phyloP scores from a whole-genome alignment of 2,888 invertebrate species.

The Macaria notata region DNA sequence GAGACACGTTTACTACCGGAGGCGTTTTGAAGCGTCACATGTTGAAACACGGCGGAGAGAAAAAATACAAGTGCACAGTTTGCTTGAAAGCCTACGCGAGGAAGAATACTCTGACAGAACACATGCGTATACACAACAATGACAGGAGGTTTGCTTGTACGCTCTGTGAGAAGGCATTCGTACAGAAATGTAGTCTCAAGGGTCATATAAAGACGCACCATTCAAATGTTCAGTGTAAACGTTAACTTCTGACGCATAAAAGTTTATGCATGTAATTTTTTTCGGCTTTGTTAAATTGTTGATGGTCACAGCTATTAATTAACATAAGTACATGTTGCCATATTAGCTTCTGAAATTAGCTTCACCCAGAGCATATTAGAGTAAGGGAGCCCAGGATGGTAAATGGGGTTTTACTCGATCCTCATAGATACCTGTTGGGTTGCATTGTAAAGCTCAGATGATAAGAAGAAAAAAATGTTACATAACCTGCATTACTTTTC shows the following conservation, averaged over 20 bases:
- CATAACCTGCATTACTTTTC: no score
- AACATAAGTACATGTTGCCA: no score
- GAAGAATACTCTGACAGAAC: conserved; percentile 43
- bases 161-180: conserved; percentile 55
- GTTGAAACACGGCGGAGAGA: conserved; percentile 31
- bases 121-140: conserved; percentile 21
- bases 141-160: conserved; percentile 36
- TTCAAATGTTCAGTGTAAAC: neutral
- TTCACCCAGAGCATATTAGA: no score
- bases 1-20: conserved; percentile 1
- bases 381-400: no score
- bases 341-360: no score
- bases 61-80: conserved; percentile 4
- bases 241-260: neutral
- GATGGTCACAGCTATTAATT: no score
- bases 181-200: conserved; percentile 50
- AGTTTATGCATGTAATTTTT: no score
- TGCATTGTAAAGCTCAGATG: no score
- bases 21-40: conserved; percentile 57
- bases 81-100: conserved; percentile 46
- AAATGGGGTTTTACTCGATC: no score
- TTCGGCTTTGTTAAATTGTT: no score
- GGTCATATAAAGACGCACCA: conserved; percentile 16
- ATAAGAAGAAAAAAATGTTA: no score
- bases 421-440: no score